Conservation (phyloP, 2,797 vertebrate genomes). For the Ceryle rudis region DNA sequence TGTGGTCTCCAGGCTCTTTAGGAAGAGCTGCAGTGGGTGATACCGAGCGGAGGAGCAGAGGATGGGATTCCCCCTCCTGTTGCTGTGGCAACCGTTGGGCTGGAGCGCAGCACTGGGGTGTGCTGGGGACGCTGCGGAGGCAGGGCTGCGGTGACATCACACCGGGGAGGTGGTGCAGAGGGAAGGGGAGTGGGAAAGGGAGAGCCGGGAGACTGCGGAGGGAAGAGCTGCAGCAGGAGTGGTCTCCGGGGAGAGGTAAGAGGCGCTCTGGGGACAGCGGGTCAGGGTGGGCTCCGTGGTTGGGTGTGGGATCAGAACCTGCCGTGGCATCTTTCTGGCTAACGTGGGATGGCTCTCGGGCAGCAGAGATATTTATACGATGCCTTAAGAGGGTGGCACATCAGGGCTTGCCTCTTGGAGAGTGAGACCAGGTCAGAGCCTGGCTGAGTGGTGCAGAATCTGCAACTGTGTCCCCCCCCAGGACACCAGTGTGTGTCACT, state of each 20-base stretch:
- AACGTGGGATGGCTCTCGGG: neutral
- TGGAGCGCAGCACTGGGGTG: neutral
- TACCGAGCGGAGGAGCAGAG: neutral
- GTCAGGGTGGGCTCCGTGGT: neutral
- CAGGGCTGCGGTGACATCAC: slow-evolving; percentile 48
- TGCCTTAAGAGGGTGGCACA: neutral
- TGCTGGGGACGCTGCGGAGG: slow-evolving; percentile 42
- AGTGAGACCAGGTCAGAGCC: neutral
- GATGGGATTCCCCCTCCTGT: slow-evolving; percentile 66
- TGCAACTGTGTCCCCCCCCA: neutral
- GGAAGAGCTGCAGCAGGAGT: neutral
- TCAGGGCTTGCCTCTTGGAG: neutral
- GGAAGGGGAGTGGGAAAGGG: slow-evolving; percentile 16
- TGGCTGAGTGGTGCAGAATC: neutral
- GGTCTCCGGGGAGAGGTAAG: slow-evolving; percentile 54
- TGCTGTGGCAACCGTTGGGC: slow-evolving; percentile 47
- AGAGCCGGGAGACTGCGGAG: slow-evolving; percentile 55
- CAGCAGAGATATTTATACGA: neutral
- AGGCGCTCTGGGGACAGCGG: neutral
- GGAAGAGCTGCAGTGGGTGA: slow-evolving; percentile 35
- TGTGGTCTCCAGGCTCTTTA: neutral
- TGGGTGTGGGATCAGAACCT: neutral
- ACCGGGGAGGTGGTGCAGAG: slow-evolving; percentile 38
- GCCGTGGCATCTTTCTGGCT: neutral
- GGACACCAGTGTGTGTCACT: neutral